phyloP scores from a whole-genome alignment of 2,888 invertebrate genomes.

The Isoperla grammatica region DNA sequence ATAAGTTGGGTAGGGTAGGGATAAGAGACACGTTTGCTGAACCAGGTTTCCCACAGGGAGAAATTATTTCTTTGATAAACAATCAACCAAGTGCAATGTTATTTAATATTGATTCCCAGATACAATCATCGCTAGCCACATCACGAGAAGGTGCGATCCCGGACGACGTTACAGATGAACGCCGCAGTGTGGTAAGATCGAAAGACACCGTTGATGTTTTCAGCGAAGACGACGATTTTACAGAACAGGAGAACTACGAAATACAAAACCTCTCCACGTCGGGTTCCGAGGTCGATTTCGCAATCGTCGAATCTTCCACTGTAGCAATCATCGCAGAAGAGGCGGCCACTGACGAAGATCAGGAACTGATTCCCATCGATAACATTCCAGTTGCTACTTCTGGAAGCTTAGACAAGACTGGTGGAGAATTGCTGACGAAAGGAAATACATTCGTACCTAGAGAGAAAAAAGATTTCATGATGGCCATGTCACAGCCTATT shows the following conservation, averaged over 20 bases:
- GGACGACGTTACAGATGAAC: no score
- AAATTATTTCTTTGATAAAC: background rate
- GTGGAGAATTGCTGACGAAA: no score
- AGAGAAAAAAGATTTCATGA: background rate
- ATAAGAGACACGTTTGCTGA: background rate
- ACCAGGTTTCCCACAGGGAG: slow-evolving; percentile 15
- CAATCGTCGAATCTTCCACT: slow-evolving; percentile 28
- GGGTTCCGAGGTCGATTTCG: slow-evolving; percentile 30
- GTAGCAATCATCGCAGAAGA: slow-evolving; percentile 29
- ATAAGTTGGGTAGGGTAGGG: background rate
- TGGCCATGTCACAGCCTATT: slow-evolving; percentile 24
- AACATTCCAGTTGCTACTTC: slow-evolving; percentile 14
- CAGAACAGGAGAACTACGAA: slow-evolving; percentile 21
- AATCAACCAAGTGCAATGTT: slow-evolving; percentile 7
- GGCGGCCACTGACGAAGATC: slow-evolving; percentile 32
- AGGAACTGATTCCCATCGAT: slow-evolving; percentile 31
- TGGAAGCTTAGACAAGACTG: no score
- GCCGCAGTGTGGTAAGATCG: slow-evolving; percentile 11
- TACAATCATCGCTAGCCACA: background rate
- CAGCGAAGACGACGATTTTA: slow-evolving; percentile 23
- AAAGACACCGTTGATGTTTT: slow-evolving; percentile 18
- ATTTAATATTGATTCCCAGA: slow-evolving; percentile 20
- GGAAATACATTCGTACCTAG: background rate
- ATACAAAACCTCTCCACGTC: slow-evolving; percentile 28
- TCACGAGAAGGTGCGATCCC: background rate